These are phyloP conservation scores for Pangasianodon hypophthalmus DNA, from an alignment of 2,113 vertebrate genomes.

Conservation along the genomic window DNA sequence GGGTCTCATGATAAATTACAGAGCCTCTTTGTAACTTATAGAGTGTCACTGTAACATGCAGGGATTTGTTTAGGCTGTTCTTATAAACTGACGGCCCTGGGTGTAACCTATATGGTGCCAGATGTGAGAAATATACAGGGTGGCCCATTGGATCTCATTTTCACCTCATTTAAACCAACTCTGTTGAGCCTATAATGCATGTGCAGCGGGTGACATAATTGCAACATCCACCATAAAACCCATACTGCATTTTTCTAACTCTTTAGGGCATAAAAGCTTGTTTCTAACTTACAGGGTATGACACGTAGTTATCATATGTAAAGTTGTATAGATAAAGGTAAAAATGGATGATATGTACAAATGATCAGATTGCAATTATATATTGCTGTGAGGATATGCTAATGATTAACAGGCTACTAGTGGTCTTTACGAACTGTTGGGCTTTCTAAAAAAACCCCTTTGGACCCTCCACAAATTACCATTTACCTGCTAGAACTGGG, in stretches of 20 bases:
- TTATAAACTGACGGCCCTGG: neutral
- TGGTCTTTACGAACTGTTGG: neutral
- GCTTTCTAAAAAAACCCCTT: neutral
- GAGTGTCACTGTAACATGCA: neutral
- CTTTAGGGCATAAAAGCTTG: neutral
- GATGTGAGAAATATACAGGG: neutral
- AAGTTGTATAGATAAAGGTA: neutral
- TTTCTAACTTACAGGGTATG: neutral
- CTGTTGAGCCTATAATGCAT: neutral
- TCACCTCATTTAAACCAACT: neutral
- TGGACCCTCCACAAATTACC: neutral
- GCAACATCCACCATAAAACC: constrained; percentile 1
- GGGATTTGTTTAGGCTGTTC: neutral
- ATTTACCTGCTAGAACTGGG: neutral
- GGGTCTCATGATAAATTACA: neutral
- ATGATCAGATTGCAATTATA: neutral
- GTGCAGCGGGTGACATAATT: constrained; percentile 9
- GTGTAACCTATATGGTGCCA: neutral
- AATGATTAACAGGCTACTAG: neutral
- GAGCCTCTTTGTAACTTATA: neutral
- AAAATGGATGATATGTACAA: neutral
- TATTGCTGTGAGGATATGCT: neutral
- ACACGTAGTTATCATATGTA: neutral
- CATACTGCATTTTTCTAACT: neutral
- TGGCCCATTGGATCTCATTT: neutral